phyloP scores from a whole-genome alignment of 2,888 invertebrate species.

The Lepas anatifera region DNA sequence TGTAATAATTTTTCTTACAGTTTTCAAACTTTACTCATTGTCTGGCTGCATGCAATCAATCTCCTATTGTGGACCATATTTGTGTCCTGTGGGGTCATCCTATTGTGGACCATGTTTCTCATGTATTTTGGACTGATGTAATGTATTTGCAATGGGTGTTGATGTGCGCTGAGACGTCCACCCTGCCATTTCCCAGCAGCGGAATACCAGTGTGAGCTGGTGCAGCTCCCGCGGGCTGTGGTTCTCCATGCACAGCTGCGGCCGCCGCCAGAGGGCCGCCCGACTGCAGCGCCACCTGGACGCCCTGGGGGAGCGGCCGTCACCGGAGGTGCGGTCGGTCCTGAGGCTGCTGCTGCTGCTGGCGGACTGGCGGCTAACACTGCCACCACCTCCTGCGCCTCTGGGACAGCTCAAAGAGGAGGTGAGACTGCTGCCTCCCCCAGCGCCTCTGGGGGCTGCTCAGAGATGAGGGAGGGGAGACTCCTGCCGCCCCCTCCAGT shows the following conservation, averaged over 20 bases:
- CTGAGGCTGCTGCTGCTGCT: constrained; percentile 6
- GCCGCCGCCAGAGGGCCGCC: not conserved
- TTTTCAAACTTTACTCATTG: not conserved
- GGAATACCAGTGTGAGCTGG: not conserved
- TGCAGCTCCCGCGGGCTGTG: not conserved
- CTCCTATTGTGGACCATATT: not conserved
- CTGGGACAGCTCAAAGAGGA: not conserved
- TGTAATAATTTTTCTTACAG: not conserved
- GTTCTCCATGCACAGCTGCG: not conserved
- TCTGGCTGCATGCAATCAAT: not conserved
- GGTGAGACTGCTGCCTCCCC: too few relatives aligned
- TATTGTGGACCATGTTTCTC: not conserved
- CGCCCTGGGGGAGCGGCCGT: not conserved
- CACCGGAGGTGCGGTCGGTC: not conserved
- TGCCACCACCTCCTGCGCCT: not conserved
- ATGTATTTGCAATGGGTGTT: not conserved
- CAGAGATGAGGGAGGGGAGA: not conserved
- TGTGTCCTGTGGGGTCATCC: not conserved
- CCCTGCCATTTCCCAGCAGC: constrained; percentile 30
- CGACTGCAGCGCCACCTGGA: not conserved
- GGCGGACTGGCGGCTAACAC: not conserved
- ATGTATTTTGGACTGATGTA: not conserved
- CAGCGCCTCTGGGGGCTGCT: not conserved
- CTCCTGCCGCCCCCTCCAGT: not conserved
- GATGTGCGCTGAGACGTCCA: not conserved